These are phyloP conservation scores for Phaenicophaeus curvirostris DNA, from an alignment of 2,797 vertebrate genomes.

Conservation along the genomic window DNA sequence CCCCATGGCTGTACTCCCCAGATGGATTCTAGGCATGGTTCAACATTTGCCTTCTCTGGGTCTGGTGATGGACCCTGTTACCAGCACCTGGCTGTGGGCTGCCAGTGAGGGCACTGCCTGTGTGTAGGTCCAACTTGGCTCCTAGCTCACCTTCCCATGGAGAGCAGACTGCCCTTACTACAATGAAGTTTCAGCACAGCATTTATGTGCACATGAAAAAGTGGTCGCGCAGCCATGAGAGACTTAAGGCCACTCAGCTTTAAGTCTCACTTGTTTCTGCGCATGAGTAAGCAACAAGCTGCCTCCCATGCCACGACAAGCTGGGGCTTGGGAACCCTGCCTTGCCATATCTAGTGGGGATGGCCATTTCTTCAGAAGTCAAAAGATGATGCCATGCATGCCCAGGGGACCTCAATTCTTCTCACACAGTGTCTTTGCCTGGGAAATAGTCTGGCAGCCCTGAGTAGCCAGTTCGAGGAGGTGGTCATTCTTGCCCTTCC, in stretches of 20 bases:
- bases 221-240: not conserved
- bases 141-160: not conserved
- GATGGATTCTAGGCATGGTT: not conserved
- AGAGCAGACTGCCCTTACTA: not conserved
- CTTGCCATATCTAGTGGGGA: not conserved
- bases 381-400: not conserved
- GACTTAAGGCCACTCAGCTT: not conserved
- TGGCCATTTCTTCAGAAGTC: not conserved
- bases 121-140: not conserved
- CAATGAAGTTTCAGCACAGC: not conserved
- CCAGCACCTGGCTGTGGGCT: not conserved
- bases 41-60: not conserved
- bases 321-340: not conserved
- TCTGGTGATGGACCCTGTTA: not conserved
- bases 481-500: not conserved
- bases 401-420: not conserved
- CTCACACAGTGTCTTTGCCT: not conserved
- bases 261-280: not conserved
- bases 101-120: not conserved
- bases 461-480: not conserved
- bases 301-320: fast-evolving
- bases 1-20: not conserved
- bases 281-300: not conserved
- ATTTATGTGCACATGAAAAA: fast-evolving
- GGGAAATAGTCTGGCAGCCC: not conserved